Conservation (phyloP, 2,888 invertebrate genomes). For the Cinara cedri region DNA sequence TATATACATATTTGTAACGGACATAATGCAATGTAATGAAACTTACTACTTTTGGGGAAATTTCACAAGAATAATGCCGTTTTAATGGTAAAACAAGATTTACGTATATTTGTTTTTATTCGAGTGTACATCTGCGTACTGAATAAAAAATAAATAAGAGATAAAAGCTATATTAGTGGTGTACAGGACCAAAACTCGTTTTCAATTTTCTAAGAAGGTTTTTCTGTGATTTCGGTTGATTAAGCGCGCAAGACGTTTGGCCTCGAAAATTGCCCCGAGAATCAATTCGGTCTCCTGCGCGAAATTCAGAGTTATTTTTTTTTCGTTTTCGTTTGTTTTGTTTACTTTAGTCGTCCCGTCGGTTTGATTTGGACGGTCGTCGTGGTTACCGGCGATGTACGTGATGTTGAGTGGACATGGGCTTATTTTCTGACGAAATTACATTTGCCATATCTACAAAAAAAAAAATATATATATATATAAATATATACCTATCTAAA, state of each 20-base stretch:
- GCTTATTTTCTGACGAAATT: conserved; percentile 40
- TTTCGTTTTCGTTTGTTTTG: conserved; percentile 40
- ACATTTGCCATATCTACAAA: conserved; percentile 4
- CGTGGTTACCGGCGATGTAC: conserved; percentile 46
- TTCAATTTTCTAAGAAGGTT: conserved; percentile 31
- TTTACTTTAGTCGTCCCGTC: conserved; percentile 34
- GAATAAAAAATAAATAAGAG: not conserved
- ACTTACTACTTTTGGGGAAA: too few relatives aligned
- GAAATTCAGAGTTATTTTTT: conserved; percentile 29
- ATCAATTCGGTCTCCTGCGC: conserved; percentile 15
- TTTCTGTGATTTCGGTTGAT: conserved; percentile 50
- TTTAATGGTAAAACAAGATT: too few relatives aligned
- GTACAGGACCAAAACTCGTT: not conserved
- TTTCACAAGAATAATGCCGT: too few relatives aligned
- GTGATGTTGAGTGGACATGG: conserved; percentile 49
- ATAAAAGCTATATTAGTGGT: not conserved
- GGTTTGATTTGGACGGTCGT: conserved; percentile 50
- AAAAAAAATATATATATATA: not conserved
- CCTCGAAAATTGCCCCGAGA: conserved; percentile 40
- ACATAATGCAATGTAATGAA: too few relatives aligned
- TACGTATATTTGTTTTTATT: too few relatives aligned
- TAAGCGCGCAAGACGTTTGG: conserved; percentile 35
- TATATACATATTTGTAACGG: too few relatives aligned
- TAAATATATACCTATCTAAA: not conserved
- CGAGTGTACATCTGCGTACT: too few relatives aligned